phyloP scores from a whole-genome alignment of 1,140 invertebrate genomes.

The Musca vetustissima region DNA sequence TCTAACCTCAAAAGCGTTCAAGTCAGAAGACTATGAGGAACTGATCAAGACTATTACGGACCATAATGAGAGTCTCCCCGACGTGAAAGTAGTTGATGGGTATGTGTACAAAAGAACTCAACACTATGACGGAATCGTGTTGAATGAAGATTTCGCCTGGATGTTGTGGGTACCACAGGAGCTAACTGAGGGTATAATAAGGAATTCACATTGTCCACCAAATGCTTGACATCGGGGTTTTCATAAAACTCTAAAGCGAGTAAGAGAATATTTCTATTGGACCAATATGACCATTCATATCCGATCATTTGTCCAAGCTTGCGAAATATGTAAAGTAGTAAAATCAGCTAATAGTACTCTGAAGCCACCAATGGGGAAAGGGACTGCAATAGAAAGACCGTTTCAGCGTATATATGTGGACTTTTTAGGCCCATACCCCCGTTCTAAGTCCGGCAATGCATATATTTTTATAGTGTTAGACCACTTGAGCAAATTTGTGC shows the following conservation, averaged over 20 bases:
- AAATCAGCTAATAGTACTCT: too few relatives aligned
- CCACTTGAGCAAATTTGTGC: neutral
- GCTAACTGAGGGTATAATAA: neutral
- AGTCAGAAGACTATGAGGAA: neutral
- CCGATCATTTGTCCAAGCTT: neutral
- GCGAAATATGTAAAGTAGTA: neutral
- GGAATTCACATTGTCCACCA: neutral
- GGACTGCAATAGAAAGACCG: neutral
- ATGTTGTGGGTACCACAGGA: neutral
- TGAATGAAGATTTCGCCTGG: too few relatives aligned
- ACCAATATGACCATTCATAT: neutral
- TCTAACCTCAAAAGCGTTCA: neutral
- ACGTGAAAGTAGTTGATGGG: neutral
- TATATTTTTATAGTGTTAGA: conserved; percentile 11
- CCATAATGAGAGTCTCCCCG: neutral
- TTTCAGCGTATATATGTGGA: neutral
- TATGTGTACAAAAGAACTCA: neutral
- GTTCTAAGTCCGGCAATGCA: neutral
- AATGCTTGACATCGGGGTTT: neutral
- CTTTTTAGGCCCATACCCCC: conserved; percentile 1
- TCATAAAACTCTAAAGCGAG: too few relatives aligned
- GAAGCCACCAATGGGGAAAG: neutral
- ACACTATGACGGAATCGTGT: neutral
- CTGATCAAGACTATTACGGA: neutral
- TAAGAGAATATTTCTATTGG: too few relatives aligned